Evolutionary conservation across 2,888 invertebrate genomes (phyloP).

Genomic region (Arrhopalites spinosus): DNA sequence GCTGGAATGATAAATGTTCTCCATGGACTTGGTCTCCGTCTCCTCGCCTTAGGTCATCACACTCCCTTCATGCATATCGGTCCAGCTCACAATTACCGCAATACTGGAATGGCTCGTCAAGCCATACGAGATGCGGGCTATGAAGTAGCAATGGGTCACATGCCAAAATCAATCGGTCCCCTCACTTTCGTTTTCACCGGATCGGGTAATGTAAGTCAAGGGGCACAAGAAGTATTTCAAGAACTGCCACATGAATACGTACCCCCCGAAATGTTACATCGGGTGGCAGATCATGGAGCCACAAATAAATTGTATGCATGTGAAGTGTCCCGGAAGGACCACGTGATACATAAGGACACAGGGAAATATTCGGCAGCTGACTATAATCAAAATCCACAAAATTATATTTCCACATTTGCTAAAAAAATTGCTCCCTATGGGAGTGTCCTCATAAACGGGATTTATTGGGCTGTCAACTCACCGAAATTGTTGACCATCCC

Average conservation of each 20-base stretch:
- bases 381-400: slow-evolving; percentile 90
- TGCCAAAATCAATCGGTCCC: slow-evolving; percentile 88
- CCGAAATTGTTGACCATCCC: slow-evolving; percentile 96
- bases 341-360: slow-evolving; percentile 88
- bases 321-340: slow-evolving; percentile 91
- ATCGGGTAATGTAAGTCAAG: slow-evolving; percentile 94
- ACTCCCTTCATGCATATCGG: slow-evolving; percentile 83
- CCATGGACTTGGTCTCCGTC: slow-evolving; percentile 91
- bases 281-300: slow-evolving; percentile 95
- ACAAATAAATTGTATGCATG: slow-evolving; percentile 95
- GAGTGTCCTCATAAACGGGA: slow-evolving; percentile 95
- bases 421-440: slow-evolving; percentile 97
- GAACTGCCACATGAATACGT: slow-evolving; percentile 98
- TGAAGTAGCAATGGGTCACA: slow-evolving; percentile 90
- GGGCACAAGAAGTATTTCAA: slow-evolving; percentile 74
- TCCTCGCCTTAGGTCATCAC: slow-evolving; percentile 95
- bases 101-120: slow-evolving; percentile 96
- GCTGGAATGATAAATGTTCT: slow-evolving; percentile 99
- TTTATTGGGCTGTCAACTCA: slow-evolving; percentile 97
- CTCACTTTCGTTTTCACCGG: slow-evolving; percentile 98
- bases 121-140: slow-evolving; percentile 99
- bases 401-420: slow-evolving; percentile 93
- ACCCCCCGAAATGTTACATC: slow-evolving; percentile 88
- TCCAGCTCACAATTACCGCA: slow-evolving; percentile 97
- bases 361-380: slow-evolving; percentile 89